Conservation (phyloP, 2,888 invertebrate species). For the Steinernema hermaphroditum region DNA sequence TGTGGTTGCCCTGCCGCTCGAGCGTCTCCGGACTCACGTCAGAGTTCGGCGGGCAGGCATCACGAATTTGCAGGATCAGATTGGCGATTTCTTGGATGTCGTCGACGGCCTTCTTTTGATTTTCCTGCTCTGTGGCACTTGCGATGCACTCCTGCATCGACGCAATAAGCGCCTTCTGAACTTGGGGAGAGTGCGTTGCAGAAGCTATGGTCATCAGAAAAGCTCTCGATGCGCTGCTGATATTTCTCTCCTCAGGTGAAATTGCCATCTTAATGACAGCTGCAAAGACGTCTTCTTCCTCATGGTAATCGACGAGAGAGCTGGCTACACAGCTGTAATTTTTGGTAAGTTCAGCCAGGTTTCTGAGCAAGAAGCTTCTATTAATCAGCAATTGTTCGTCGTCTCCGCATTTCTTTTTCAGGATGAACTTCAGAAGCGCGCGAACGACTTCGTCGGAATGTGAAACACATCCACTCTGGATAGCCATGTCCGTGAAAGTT, state of each 20-base stretch:
- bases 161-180: background rate
- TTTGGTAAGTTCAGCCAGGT: background rate
- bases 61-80: constrained; percentile 1
- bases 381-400: constrained; percentile 13
- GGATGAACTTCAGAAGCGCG: background rate
- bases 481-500: background rate
- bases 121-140: background rate
- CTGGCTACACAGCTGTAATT: constrained; percentile 9
- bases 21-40: background rate
- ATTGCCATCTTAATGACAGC: background rate
- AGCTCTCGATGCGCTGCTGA: background rate
- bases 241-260: background rate
- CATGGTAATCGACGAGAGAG: constrained; percentile 11
- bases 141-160: background rate
- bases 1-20: constrained; percentile 19
- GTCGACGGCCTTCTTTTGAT: background rate
- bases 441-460: background rate
- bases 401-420: background rate
- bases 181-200: background rate
- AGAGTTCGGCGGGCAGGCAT: constrained; percentile 2
- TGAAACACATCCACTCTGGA: background rate
- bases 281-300: background rate
- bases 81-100: constrained; percentile 18
- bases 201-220: constrained; percentile 16
- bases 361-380: constrained; percentile 9